Evolutionary conservation across 2,113 vertebrate species (phyloP).

Genomic region (Toxotes chatareus): DNA sequence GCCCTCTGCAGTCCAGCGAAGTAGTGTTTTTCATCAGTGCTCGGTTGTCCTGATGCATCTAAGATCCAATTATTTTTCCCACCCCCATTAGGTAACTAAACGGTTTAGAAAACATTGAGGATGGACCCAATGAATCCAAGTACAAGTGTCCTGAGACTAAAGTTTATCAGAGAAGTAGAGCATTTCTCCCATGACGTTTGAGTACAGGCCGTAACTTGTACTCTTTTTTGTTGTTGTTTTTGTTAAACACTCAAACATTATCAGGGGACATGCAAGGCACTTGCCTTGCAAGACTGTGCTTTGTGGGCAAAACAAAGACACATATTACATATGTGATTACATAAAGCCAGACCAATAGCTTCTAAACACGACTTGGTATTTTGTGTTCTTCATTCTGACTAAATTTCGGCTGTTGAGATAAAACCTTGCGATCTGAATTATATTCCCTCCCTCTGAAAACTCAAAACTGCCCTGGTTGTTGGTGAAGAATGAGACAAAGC

Average conservation of each 20-base stretch:
- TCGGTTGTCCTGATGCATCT: not conserved
- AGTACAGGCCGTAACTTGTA: not conserved
- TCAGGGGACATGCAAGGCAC: not conserved
- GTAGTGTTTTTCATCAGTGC: not conserved
- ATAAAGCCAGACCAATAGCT: not conserved
- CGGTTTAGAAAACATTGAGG: not conserved
- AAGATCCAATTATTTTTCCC: not conserved
- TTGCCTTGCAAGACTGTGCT: not conserved
- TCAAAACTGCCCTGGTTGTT: slow-evolving; percentile 12
- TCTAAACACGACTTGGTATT: not conserved
- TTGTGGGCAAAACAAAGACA: not conserved
- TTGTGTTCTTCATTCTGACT: not conserved
- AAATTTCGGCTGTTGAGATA: not conserved
- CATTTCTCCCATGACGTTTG: not conserved
- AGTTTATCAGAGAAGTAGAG: not conserved
- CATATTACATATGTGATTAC: not conserved
- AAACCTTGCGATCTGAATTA: not conserved
- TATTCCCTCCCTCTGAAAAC: slow-evolving; percentile 29
- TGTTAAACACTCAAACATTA: not conserved
- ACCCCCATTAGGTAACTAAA: not conserved
- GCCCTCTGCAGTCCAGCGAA: not conserved
- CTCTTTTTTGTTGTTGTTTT: no score
- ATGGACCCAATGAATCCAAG: not conserved
- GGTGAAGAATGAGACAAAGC: slow-evolving; percentile 54
- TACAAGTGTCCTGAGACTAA: not conserved